Base-by-base conservation (phyloP, 2,888 invertebrate species). In the Pemphredon lugubris region DNA sequence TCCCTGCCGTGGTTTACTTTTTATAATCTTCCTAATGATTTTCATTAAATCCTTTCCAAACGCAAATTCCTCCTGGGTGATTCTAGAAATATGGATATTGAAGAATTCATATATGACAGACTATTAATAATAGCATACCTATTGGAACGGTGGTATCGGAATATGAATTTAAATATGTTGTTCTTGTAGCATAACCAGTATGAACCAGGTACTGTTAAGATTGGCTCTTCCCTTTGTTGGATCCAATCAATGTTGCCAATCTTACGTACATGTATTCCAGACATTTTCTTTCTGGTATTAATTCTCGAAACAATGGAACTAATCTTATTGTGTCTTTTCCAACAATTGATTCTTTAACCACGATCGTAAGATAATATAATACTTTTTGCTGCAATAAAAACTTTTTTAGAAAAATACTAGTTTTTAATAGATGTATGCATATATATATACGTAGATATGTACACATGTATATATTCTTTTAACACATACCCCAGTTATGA, bases 261-360 rank as follows among this genome's bases (percentile, higher is more conserved):
- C 75, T 87, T 69, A 67, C 84, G 87, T 89, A 90, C 83, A 90
- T 88, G 81, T 88, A 89, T 85, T 88, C 89, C 88, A 89, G 88
- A 87, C 89, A 90, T 89, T 86, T 86, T 84, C 86, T 83, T 64
- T 89, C 89, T 0, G 89, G 89, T 68, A 86, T 83, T 23, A 88
- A 72, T 53, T 89, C 85, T 74, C 80, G 75, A 66, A 90, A 89
- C n/a, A 90, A 53, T 9, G 90, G 90, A 59, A 90, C 84, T 16
- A 90, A 70, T 75, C 83, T 86, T 13, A 79, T 81, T 1, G 71
- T 64, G 60, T 86, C 81, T 61, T 83, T 82, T 5, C 82, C 83
- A 32, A 70, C 79, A 26, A 83, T 60, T 1, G 80, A 66, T 39
- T 88, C 87, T 59, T 79, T 86, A 7, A 88, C 81, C 20, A 87